Evolutionary conservation across 1,140 invertebrate genomes (phyloP), one percentile per base, ranked within the genome.

Genomic region (Macrocentrus cingulum): DNA sequence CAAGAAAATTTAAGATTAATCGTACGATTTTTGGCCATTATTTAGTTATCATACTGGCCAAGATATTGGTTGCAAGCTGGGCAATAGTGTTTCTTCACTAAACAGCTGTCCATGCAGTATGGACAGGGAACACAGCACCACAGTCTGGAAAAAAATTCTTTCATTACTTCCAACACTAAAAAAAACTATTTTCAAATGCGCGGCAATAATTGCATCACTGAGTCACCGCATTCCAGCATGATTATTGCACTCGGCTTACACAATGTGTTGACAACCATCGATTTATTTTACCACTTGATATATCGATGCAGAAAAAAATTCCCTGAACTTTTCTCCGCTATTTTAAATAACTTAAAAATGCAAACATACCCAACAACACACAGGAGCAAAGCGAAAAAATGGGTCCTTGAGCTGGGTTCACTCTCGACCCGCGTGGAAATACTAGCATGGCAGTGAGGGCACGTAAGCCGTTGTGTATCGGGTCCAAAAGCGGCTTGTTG

Each of bases 21-120:
- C 22, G 25, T 46, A 46, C 11, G 22, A 22, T 6, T 20, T n/a
- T 8, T 23, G n/a, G 15, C 19, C 16, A 19, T 22, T 3, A 13
- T 11, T 37, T 64, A 79, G 61, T 75, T 75, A 4, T 71, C 67
- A 62, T 84, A 85, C 7, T 78, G 74, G 34, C 88, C 88, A 18
- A 90, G 73, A 61, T 77, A 87, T 5, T 80, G 66, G 22, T 80
- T 80, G 64, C 88, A 90, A 50, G 81, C 81, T 9, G 87, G 87
- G 63, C 88, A 90, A 60, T 83, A 85, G 65, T 89, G 88, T 56
- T 85, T 84, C 16, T 82, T 82, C 32, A 76, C 81, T 66, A 84
- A 76, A 61, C 87, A 88, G 15, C 77, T 82, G 59, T 89, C 83
- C 62, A 86, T 80, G 59, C 85, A 88, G 61, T 88, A 89, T 3